Base-by-base conservation (phyloP, 2,888 invertebrate species). In the Arrhopalites spinosus region DNA sequence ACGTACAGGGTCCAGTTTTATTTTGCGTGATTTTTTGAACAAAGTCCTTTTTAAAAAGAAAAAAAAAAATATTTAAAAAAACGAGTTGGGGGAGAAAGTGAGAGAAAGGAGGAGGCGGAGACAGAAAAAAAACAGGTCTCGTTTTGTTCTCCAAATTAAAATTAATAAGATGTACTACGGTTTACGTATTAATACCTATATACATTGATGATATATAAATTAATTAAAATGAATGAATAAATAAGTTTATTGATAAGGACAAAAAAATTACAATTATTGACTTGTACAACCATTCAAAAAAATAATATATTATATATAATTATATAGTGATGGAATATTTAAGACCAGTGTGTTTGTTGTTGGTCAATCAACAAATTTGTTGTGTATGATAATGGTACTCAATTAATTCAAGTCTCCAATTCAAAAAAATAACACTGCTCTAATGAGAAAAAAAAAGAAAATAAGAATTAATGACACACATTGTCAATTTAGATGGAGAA, bases 1-100 rank as follows among this genome's bases (percentile, higher is more conserved):
- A 74, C 67, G 61, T 75, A 79, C 79, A 79, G 79, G 79, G 79
- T 79, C 79, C 79, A 79, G 74, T 74, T 79, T 73, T 69, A 63
- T 74, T 73, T 50, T 77, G 66, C 64, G 73, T 77, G 75, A 71
- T 70, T 47, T 74, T 56, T 20, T 20, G 30, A 56, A 71, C 29
- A 36, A 15, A 63, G n/a, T n/a, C n/a, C n/a, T n/a, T n/a, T n/a
- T n/a, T n/a, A 63, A 20, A 59, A 59, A 25, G 17, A 17, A 25
- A 61, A 61, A 53, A 25, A 59, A 13, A 20, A 59, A 53, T 20
- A 20, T 8, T 20, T 20, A 53, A 63, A 29, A 15, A 27, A 2
- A 30, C 25, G 30, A 29, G 15, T 3, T 7, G 5, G 36, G 11
- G 5, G 36, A 36, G 36, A 7, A 11, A 11, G 11, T 7, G 36